Evolutionary conservation across 2,797 vertebrate species (phyloP).

Genomic region (Danio aesculapii): DNA sequence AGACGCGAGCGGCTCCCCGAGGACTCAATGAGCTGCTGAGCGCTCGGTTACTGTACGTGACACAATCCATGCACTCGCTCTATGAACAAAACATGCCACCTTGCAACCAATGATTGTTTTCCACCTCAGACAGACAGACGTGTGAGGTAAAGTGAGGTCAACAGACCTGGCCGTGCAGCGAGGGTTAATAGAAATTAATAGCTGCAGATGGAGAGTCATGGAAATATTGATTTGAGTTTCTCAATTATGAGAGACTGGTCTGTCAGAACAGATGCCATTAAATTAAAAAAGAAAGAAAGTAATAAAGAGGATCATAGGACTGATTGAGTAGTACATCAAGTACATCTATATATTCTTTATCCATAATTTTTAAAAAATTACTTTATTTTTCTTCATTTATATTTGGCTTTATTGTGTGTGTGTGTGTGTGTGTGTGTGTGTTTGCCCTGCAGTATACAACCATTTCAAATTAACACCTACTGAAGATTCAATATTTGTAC

Average conservation of each 20-base stretch:
- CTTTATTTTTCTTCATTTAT: too few species aligned
- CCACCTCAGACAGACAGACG: not conserved
- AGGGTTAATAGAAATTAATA: not conserved
- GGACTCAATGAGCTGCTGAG: slow-evolving; percentile 43
- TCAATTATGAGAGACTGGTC: slow-evolving; percentile 38
- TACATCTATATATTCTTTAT: too few species aligned
- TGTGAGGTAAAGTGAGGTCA: slow-evolving; percentile 4
- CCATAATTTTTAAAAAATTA: too few species aligned
- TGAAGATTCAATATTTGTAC: too few species aligned
- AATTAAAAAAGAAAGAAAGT: too few species aligned
- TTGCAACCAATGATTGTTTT: not conserved
- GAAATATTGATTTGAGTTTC: slow-evolving; percentile 42
- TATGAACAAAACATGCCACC: not conserved
- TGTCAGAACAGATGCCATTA: slow-evolving; percentile 21
- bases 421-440: too few species aligned
- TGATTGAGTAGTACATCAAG: too few species aligned
- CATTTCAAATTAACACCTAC: too few species aligned
- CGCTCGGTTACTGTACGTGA: slow-evolving; percentile 37
- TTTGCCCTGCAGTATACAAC: too few species aligned
- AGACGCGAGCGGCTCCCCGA: slow-evolving; percentile 19
- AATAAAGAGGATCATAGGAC: too few species aligned
- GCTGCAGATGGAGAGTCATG: slow-evolving; percentile 27
- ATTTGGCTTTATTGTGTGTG: too few species aligned
- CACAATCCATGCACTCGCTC: not conserved
- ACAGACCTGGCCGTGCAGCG: not conserved